Evolutionary conservation across 2,888 invertebrate species (phyloP).

Genomic region (Drosophila fulvimacula): DNA sequence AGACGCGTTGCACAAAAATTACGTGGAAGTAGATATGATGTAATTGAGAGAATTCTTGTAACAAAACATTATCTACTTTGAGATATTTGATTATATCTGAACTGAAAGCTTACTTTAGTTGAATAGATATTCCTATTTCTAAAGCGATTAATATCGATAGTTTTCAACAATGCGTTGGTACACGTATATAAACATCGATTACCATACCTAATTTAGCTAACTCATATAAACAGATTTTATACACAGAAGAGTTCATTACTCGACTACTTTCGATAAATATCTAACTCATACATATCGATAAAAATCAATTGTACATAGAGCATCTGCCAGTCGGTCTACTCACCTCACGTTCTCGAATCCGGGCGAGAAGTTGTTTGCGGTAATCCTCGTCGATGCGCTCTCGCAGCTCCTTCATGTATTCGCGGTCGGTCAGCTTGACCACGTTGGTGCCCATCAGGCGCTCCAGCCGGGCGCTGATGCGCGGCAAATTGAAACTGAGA

Average conservation of each 20-base stretch:
- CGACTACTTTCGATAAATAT: no score
- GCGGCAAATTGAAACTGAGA: constrained; percentile 84
- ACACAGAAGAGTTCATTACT: no score
- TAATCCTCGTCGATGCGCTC: constrained; percentile 87
- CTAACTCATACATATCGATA: no score
- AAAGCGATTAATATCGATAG: no score
- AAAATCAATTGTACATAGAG: not conserved
- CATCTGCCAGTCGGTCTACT: constrained; percentile 53
- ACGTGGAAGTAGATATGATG: not conserved
- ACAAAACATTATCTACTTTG: no score
- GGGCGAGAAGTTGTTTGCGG: constrained; percentile 86
- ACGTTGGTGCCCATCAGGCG: constrained; percentile 86
- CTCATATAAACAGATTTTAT: no score
- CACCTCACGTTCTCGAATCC: constrained; percentile 87
- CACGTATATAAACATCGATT: no score
- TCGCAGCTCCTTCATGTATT: constrained; percentile 88
- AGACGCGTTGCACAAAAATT: not conserved
- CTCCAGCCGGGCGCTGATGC: constrained; percentile 84
- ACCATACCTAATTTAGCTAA: no score
- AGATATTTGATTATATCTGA: no score
- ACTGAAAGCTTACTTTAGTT: no score
- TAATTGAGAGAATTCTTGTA: not conserved
- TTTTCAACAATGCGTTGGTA: no score
- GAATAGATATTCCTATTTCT: no score
- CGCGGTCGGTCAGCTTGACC: constrained; percentile 88